Conservation (phyloP, 2,113 vertebrate genomes). For the Dryoscopus gambensis region DNA sequence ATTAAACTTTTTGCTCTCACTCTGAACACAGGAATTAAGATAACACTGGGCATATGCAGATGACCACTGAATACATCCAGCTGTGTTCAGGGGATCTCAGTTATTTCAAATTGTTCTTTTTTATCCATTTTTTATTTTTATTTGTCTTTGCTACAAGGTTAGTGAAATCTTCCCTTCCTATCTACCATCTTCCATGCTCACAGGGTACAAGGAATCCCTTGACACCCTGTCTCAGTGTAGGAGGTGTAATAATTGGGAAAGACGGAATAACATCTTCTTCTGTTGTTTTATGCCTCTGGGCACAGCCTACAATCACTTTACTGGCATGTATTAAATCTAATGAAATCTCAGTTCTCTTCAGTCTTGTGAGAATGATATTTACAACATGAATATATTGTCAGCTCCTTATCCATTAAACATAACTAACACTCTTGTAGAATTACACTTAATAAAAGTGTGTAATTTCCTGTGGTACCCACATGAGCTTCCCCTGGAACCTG, state of each 20-base stretch:
- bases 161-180: neutral
- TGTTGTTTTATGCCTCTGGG: conserved; percentile 14
- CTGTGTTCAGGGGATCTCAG: neutral
- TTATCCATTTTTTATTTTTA: neutral
- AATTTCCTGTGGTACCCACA: neutral
- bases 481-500: neutral
- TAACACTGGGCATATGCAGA: neutral
- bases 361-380: conserved; percentile 4
- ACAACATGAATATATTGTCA: neutral
- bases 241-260: conserved; percentile 2
- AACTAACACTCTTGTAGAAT: neutral
- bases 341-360: neutral
- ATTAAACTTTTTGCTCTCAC: neutral
- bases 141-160: neutral
- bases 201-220: neutral
- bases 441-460: neutral
- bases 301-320: neutral
- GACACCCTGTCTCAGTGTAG: neutral
- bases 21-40: neutral
- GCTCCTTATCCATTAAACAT: conserved; percentile 4
- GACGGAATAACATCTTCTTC: neutral
- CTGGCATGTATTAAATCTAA: neutral
- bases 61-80: neutral
- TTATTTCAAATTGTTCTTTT: neutral
- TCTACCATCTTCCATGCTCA: neutral